Evolutionary conservation across 2,888 invertebrate genomes (phyloP).

Genomic region (Dryococelus australis): DNA sequence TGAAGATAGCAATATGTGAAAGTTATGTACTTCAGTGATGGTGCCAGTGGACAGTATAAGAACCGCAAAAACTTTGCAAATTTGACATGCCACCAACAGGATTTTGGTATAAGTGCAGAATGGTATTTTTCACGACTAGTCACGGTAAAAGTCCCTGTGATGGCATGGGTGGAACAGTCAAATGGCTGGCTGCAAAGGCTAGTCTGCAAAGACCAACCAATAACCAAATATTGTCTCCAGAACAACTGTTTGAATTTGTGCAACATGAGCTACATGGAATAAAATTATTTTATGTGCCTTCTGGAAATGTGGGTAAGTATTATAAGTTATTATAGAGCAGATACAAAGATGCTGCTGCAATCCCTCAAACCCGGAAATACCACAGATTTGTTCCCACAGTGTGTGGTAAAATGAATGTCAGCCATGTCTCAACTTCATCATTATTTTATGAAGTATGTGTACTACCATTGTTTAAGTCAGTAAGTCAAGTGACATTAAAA

Average conservation of each 20-base stretch:
- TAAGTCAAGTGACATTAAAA: not conserved
- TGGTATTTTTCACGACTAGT: conserved; percentile 35
- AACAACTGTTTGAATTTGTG: not conserved
- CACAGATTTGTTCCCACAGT: not conserved
- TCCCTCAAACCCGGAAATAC: not conserved
- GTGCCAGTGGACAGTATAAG: conserved; percentile 33
- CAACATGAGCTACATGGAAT: not conserved
- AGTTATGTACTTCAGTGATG: conserved; percentile 31
- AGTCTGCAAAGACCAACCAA: conserved; percentile 31
- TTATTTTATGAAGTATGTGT: not conserved
- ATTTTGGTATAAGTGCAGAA: conserved; percentile 38
- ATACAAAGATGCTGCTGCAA: not conserved
- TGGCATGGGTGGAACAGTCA: conserved; percentile 27
- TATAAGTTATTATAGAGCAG: not conserved
- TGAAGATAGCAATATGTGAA: not conserved
- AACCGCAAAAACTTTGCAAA: conserved; percentile 37
- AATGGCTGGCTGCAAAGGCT: conserved; percentile 30
- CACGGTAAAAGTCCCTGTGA: conserved; percentile 37
- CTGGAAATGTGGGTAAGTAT: not conserved
- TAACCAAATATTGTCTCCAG: not conserved
- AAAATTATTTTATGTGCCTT: not conserved
- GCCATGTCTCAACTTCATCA: not conserved
- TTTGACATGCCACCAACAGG: not conserved
- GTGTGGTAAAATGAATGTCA: not conserved
- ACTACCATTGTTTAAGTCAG: too few relatives aligned